A percentile compares a stretch with the other conserved stretches of the same genome.
These are phyloP conservation scores for Lophura nycthemera DNA, from an alignment of 2,113 vertebrate genomes.

Conservation along the genomic window DNA sequence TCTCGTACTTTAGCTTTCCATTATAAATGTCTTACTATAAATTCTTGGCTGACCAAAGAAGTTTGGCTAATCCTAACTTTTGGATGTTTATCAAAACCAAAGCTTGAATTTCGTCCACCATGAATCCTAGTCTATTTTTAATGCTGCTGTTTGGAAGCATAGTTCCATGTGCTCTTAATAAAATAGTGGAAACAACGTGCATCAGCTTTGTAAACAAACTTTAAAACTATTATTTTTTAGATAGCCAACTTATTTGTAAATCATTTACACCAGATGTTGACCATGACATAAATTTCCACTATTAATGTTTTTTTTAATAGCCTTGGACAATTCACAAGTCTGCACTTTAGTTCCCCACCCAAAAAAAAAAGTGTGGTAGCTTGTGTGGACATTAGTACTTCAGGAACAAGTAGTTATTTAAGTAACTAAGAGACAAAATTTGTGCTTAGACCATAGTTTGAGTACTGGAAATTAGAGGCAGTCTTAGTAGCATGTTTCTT, in stretches of 20 bases:
- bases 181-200: constrained; percentile 54
- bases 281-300: constrained; percentile 22
- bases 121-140: constrained; percentile 65
- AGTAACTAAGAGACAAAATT: background rate
- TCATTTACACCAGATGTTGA: constrained; percentile 58
- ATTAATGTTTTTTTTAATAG: constrained; percentile 41
- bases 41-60: constrained; percentile 42
- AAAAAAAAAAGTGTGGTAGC: constrained; percentile 24
- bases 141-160: constrained; percentile 59
- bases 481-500: background rate
- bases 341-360: background rate
- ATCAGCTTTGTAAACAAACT: constrained; percentile 56
- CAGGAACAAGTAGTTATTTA: constrained; percentile 9
- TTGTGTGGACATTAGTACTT: constrained; percentile 26
- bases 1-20: background rate
- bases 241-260: constrained; percentile 59
- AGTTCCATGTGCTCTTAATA: constrained; percentile 55
- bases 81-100: constrained; percentile 69
- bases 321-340: background rate
- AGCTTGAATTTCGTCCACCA: constrained; percentile 45
- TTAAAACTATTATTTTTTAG: background rate
- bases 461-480: background rate
- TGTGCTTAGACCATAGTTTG: background rate
- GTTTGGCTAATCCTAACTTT: constrained; percentile 49
- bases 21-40: constrained; percentile 47